phyloP scores from a whole-genome alignment of 2,888 invertebrate genomes.

The Chrysomela aeneicollis region DNA sequence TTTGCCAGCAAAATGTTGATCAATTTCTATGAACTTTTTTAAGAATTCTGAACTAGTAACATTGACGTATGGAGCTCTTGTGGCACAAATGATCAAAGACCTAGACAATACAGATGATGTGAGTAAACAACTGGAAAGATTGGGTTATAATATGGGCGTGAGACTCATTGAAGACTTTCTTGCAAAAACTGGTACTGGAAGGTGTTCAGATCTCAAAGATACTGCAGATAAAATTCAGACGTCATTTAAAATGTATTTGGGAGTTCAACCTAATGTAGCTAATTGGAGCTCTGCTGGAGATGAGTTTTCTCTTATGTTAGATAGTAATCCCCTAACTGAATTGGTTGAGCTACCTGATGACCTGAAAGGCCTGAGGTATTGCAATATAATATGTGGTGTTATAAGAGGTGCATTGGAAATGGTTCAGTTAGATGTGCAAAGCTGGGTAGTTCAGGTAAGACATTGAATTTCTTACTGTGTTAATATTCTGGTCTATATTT shows the following conservation, averaged over 20 bases:
- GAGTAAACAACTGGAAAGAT: slow-evolving; percentile 92
- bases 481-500: no score
- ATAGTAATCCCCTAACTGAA: slow-evolving; percentile 95
- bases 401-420: slow-evolving; percentile 96
- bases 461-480: no score
- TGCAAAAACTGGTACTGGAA: slow-evolving; percentile 86
- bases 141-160: slow-evolving; percentile 99
- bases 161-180: slow-evolving; percentile 97
- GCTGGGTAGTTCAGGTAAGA: slow-evolving; percentile 81
- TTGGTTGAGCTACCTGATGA: slow-evolving; percentile 95
- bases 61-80: slow-evolving; percentile 96
- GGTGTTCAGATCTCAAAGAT: slow-evolving; percentile 95
- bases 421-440: slow-evolving; percentile 96
- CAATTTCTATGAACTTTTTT: slow-evolving; percentile 44
- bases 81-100: slow-evolving; percentile 96
- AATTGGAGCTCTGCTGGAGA: slow-evolving; percentile 95
- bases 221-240: slow-evolving; percentile 95
- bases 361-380: slow-evolving; percentile 85
- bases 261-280: slow-evolving; percentile 90
- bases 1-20: background rate
- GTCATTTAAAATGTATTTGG: slow-evolving; percentile 84
- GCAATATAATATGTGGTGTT: slow-evolving; percentile 90
- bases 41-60: slow-evolving; percentile 98
- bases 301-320: slow-evolving; percentile 95
- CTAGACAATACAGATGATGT: slow-evolving; percentile 97